Percentiles rank a stretch among this genome's conserved stretches.
Evolutionary conservation across 2,888 invertebrate species (phyloP).

Genomic region (Oligia latruncula): DNA sequence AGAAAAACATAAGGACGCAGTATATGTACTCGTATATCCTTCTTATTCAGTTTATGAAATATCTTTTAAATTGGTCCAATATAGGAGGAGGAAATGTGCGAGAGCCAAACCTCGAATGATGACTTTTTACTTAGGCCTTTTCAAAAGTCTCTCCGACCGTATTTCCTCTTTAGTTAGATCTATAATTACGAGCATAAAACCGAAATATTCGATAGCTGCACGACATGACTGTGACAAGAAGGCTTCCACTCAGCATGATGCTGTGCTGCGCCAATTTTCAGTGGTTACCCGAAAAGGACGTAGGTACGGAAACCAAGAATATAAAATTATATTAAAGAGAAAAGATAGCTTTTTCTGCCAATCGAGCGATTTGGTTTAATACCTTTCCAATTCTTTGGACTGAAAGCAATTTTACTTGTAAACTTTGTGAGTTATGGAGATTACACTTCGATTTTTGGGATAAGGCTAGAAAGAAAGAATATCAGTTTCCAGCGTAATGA

Average conservation of each 20-base stretch:
- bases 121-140: too few species aligned
- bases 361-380: conserved; percentile 41
- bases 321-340: not conserved
- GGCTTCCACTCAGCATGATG: not conserved
- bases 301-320: not conserved
- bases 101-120: too few species aligned
- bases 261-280: not conserved
- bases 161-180: too few species aligned
- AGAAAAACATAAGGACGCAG: too few species aligned
- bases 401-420: conserved; percentile 50
- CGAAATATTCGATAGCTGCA: too few species aligned
- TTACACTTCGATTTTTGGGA: conserved; percentile 33
- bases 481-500: not conserved
- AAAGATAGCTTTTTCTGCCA: conserved; percentile 2
- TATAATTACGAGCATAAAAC: too few species aligned
- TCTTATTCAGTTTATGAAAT: too few species aligned
- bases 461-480: not conserved
- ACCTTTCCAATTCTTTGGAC: conserved; percentile 39
- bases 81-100: too few species aligned
- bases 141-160: too few species aligned
- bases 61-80: too few species aligned
- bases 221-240: not conserved
- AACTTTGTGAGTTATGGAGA: conserved; percentile 50
- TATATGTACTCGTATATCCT: too few species aligned
- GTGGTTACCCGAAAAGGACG: not conserved